Percentiles rank a stretch among this genome's conserved stretches.
These are phyloP conservation scores for Sapayoa aenigma DNA, from an alignment of 2,113 vertebrate species.

Conservation along the genomic window DNA sequence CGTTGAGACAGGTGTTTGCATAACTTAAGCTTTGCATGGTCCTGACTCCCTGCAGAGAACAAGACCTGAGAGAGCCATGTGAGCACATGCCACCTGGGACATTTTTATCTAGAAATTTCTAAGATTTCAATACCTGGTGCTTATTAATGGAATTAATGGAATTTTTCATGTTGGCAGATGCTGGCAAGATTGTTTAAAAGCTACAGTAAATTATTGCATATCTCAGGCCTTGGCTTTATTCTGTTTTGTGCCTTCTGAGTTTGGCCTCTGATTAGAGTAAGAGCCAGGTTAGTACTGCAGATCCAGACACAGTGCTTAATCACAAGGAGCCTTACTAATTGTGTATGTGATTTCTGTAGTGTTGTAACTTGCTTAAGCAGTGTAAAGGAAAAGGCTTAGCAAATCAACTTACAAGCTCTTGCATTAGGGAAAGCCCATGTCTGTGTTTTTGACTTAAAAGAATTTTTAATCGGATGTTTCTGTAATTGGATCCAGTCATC, in stretches of 20 bases:
- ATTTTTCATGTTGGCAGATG: not conserved
- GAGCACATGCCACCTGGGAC: rapidly evolving
- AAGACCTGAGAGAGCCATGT: not conserved
- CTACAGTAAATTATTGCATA: not conserved
- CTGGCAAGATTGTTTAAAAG: not conserved
- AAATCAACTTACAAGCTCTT: not conserved
- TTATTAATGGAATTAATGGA: not conserved
- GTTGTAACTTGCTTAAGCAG: slow-evolving; percentile 21
- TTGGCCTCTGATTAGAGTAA: not conserved
- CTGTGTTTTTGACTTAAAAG: slow-evolving; percentile 38
- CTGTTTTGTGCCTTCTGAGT: not conserved
- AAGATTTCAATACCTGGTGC: not conserved
- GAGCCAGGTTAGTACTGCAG: not conserved
- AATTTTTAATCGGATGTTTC: slow-evolving; percentile 29
- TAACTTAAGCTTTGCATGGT: not conserved
- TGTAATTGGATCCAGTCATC: slow-evolving; percentile 19
- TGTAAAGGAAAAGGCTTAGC: slow-evolving; percentile 20
- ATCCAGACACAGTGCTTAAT: not conserved
- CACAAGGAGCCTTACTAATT: not conserved
- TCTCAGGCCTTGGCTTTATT: not conserved
- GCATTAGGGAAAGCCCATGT: not conserved
- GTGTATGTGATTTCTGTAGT: slow-evolving; percentile 11
- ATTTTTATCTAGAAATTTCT: not conserved
- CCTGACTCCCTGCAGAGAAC: not conserved
- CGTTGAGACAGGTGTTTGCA: not conserved